Percentiles rank a stretch among this genome's conserved stretches.
phyloP scores from a whole-genome alignment of 2,113 vertebrate species.

The Dasyurus viverrinus region DNA sequence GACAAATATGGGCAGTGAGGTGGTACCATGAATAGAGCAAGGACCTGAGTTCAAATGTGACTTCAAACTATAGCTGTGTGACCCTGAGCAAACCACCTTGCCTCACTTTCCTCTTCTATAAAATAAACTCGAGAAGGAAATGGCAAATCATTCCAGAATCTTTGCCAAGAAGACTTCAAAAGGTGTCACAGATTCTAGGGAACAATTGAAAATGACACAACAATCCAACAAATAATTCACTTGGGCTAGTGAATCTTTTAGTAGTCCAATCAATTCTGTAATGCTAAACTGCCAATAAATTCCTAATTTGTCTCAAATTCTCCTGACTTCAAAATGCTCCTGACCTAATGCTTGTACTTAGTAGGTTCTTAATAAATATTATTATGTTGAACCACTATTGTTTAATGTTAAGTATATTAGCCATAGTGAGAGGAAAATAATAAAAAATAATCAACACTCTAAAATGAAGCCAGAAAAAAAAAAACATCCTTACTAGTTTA shows the following conservation, averaged over 20 bases:
- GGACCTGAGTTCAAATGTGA: neutral
- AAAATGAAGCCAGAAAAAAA: neutral
- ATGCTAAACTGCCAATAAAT: neutral
- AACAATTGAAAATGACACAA: neutral
- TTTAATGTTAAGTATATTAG: neutral
- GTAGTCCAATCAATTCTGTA: neutral
- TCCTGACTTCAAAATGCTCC: neutral
- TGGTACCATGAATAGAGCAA: neutral
- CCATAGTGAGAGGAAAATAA: accelerated
- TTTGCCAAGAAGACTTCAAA: neutral
- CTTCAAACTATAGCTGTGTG: neutral
- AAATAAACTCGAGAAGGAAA: neutral
- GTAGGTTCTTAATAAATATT: neutral
- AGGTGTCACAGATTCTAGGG: neutral
- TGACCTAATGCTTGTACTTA: neutral
- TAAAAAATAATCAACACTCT: neutral
- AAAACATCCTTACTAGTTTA: neutral
- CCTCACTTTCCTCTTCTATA: neutral
- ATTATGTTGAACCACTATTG: neutral
- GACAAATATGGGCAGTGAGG: neutral
- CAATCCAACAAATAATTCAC: neutral
- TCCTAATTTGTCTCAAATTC: neutral
- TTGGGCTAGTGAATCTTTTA: neutral
- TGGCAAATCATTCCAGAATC: neutral
- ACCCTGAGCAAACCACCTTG: neutral